Base-by-base conservation (phyloP, 2,888 invertebrate species). In the Eilema griseolum region DNA sequence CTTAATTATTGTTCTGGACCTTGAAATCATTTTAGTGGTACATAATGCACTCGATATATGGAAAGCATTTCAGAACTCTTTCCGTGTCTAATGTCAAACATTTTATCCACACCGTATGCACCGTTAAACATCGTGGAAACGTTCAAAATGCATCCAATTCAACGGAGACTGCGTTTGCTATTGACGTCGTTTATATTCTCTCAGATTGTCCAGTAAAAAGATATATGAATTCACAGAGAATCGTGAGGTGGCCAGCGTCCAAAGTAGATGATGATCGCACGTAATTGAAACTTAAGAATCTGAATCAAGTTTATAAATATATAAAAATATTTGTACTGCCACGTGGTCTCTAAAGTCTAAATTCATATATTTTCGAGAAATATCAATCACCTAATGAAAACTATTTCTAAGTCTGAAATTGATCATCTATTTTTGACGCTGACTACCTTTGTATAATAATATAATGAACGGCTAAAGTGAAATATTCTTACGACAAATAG, bases 11-110 rank as follows among this genome's bases (percentile, higher is more conserved):
- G 7, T n/a, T n/a, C n/a, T 52, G 52, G n/a, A 52, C 52, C n/a
- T n/a, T 52, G n/a, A 52, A 52, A 52, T 52, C 52, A 52, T 52
- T 52, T 52, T 70, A 61, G n/a, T 52, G 52, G n/a, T 52, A n/a
- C n/a, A n/a, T 52, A 52, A 57, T 52, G 65, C 28, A 5, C 26
- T 59, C 59, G 24, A 61, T 61, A 33, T 33, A 33, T 33, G 61
- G 8, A 26, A 59, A 59, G 59, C 59, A 59, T 61, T 33, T 61
- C 28, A 33, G 26, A 28, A 59, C 59, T 59, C 33, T 61, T 46
- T 61, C 41, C 60, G 20, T 26, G 71, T 80, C 74, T 66, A 75
- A 71, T 57, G 74, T 26, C 69, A 46, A 26, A 20, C 41, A 41
- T 26, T 28, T 20, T 28, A 46, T 20, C 26, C 16, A 24, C 28